phyloP scores from a whole-genome alignment of 2,113 vertebrate species.

The Gracilinanus agilis region DNA sequence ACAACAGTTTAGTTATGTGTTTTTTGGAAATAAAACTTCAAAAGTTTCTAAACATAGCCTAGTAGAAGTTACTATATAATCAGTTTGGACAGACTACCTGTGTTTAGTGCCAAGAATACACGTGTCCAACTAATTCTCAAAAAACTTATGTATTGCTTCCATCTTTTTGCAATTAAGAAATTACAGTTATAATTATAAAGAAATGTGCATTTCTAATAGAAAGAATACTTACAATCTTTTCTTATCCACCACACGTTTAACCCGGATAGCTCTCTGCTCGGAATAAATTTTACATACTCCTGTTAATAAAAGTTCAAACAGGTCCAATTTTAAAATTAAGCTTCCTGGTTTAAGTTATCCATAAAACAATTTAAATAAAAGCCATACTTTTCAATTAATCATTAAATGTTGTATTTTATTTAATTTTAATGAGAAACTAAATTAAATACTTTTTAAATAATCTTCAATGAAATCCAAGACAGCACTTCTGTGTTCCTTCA shows the following conservation, averaged over 20 bases:
- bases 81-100: neutral
- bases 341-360: constrained; percentile 15
- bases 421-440: constrained; percentile 14
- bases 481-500: constrained; percentile 92
- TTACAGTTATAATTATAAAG: neutral
- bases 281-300: constrained; percentile 98
- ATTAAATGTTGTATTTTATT: neutral
- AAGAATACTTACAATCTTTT: constrained; percentile 94
- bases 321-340: constrained; percentile 14
- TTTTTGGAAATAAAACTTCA: neutral
- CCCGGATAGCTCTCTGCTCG: constrained; percentile 96
- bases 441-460: constrained; percentile 92
- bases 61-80: neutral
- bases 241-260: constrained; percentile 96
- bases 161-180: neutral
- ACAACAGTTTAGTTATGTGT: neutral
- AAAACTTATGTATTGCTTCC: neutral
- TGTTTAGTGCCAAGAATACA: neutral
- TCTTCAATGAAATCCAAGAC: constrained; percentile 93
- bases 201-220: neutral
- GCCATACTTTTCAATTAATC: neutral
- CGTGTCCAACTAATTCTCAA: neutral
- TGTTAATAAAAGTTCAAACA: constrained; percentile 76
- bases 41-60: neutral
- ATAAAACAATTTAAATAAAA: constrained; percentile 11